A percentile compares a stretch with the other conserved stretches of the same genome.
Evolutionary conservation across 2,113 vertebrate genomes (phyloP).

Genomic region (Neodon shergylaensis): DNA sequence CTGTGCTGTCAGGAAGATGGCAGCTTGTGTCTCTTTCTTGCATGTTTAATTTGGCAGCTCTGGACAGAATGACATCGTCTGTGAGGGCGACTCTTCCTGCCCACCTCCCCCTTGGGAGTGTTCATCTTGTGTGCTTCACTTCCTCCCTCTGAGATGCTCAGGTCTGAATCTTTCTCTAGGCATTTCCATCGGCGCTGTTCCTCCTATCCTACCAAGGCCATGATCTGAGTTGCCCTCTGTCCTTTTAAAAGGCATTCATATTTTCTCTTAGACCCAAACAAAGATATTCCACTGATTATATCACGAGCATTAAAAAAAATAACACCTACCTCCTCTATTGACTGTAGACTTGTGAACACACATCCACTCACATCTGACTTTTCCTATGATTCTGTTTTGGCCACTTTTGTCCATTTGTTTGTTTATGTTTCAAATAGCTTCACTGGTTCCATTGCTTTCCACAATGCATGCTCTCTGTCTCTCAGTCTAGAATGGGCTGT

Average conservation of each 20-base stretch:
- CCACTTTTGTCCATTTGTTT: background rate
- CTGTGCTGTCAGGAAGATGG: background rate
- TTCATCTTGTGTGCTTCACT: background rate
- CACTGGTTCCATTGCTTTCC: background rate
- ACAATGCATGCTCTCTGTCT: background rate
- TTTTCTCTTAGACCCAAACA: background rate
- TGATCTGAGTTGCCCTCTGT: background rate
- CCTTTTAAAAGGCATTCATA: background rate
- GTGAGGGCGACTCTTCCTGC: background rate
- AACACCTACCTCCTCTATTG: background rate
- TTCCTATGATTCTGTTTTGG: background rate
- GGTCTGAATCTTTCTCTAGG: background rate
- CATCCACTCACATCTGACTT: background rate
- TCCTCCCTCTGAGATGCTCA: background rate
- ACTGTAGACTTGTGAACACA: background rate
- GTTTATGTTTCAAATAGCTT: background rate
- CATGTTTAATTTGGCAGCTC: background rate
- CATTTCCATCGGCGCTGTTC: background rate
- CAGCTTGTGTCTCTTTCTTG: background rate
- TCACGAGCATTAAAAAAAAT: no score
- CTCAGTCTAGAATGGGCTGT: background rate
- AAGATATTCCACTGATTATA: background rate
- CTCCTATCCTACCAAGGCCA: background rate
- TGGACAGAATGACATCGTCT: background rate
- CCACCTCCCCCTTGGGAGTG: no score